phyloP scores from a whole-genome alignment of 30 jellyfish, hydroid and myxozoan species.

The Nemopilema nomurai region DNA sequence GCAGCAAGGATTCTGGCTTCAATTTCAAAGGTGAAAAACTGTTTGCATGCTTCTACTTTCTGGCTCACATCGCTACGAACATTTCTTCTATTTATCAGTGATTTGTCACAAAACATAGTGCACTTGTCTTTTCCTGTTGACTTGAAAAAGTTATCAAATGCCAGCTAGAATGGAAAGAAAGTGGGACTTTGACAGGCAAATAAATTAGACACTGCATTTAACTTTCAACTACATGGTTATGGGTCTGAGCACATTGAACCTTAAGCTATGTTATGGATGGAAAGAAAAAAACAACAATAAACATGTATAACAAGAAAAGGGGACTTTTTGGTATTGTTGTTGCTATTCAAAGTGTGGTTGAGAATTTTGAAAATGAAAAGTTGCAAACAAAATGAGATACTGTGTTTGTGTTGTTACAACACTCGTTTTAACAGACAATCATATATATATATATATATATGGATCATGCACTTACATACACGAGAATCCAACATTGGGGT shows the following conservation, averaged over 20 bases:
- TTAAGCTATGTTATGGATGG: neutral
- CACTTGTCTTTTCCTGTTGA: slow-evolving; percentile 21
- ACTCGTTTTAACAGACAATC: neutral
- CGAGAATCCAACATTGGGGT: neutral
- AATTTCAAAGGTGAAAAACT: slow-evolving; percentile 15
- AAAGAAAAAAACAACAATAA: neutral
- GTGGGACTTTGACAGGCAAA: slow-evolving; percentile 3
- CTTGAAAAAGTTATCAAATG: neutral
- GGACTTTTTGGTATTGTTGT: neutral
- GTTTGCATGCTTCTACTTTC: slow-evolving; percentile 16
- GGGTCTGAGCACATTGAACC: neutral
- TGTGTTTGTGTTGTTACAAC: neutral
- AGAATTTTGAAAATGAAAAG: neutral
- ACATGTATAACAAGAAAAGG: neutral
- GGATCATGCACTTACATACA: neutral
- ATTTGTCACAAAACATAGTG: slow-evolving; percentile 40
- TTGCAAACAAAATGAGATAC: neutral
- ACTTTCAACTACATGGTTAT: neutral
- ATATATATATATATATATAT: neutral
- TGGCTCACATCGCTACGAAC: neutral
- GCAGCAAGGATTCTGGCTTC: slow-evolving; percentile 11
- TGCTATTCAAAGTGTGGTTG: neutral
- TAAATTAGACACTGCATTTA: neutral
- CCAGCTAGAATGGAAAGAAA: neutral
- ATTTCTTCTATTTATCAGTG: slow-evolving; percentile 31